Evolutionary conservation across 2,797 vertebrate species (phyloP), one percentile per base, ranked within the genome.

Genomic region (Kryptolebias ocellatus): DNA sequence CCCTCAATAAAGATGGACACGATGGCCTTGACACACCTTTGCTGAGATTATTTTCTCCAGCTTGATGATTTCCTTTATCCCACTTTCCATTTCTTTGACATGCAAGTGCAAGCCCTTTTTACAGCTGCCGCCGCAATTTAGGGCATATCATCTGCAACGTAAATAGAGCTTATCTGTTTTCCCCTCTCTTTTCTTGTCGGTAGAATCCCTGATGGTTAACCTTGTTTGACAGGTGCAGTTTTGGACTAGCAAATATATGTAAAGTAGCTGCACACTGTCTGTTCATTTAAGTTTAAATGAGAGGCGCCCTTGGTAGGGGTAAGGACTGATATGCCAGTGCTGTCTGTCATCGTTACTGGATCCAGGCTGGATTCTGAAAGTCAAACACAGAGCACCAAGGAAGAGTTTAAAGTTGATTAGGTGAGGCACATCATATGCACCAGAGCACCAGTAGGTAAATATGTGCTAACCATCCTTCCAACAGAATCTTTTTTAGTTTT

Each of bases 181-280:
- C 63, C 71, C 57, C 53, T 63, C 60, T 45, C 72, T 78, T 24
- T 61, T 64, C 75, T 60, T 71, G 56, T 79, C 65, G 60, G 37
- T 42, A 29, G 67, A 71, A 83, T 81, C 47, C 64, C 51, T 70
- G 68, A 77, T 80, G 47, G 68, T 85, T 92, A 87, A 91, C 88
- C 50, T 27, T 81, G 83, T 87, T 87, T 90, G 90, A 89, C 90
- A 90, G 86, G 84, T 89, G 85, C 76, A 73, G 74, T 83, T 85
- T 80, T 71, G 74, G 76, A 65, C 78, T 66, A 27, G 75, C 89
- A 87, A 84, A 91, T 87, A 87, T 89, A 85, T 86, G 86, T 86
- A 86, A 75, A 80, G 71, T 81, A 60, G 70, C 69, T 75, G 51
- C 59, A 61, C 20, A 39, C 77, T 82, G 60, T 86, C 75, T 83